A percentile compares a stretch with the other conserved stretches of the same genome.
Conservation (phyloP, 2,888 invertebrate genomes). For the Microplitis deprimator region DNA sequence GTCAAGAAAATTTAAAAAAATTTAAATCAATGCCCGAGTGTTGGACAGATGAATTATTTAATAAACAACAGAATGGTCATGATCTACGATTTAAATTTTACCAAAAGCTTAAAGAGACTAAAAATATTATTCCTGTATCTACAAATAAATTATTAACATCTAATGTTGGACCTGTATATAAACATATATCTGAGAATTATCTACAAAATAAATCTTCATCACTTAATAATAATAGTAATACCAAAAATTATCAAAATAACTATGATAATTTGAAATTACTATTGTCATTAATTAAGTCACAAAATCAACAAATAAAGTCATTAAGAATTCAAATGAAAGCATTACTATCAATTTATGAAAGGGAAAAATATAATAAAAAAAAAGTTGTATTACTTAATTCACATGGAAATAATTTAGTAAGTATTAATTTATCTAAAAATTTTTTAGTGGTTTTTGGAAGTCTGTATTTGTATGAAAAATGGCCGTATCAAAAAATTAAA, state of each 20-base stretch:
- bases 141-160: background rate
- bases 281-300: constrained; percentile 78
- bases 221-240: constrained; percentile 29
- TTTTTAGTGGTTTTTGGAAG: too few species aligned
- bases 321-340: constrained; percentile 79
- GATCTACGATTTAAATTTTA: constrained; percentile 35
- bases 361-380: constrained; percentile 52
- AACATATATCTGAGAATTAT: background rate
- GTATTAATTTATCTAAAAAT: too few species aligned
- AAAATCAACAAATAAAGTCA: constrained; percentile 78
- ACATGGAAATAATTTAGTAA: constrained; percentile 23
- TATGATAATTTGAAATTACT: constrained; percentile 71
- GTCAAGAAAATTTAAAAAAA: background rate
- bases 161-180: background rate
- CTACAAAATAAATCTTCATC: background rate
- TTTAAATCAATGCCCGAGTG: background rate
- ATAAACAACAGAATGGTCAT: background rate
- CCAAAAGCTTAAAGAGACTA: constrained; percentile 22
- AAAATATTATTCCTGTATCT: background rate
- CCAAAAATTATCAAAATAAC: constrained; percentile 49
- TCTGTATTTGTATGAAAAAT: too few species aligned
- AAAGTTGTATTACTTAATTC: constrained; percentile 26
- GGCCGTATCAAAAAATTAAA: too few species aligned
- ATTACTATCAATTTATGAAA: constrained; percentile 68
- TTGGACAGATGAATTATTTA: background rate